Evolutionary conservation across 2,797 vertebrate species (phyloP).

Genomic region (Lepus oiostolus): DNA sequence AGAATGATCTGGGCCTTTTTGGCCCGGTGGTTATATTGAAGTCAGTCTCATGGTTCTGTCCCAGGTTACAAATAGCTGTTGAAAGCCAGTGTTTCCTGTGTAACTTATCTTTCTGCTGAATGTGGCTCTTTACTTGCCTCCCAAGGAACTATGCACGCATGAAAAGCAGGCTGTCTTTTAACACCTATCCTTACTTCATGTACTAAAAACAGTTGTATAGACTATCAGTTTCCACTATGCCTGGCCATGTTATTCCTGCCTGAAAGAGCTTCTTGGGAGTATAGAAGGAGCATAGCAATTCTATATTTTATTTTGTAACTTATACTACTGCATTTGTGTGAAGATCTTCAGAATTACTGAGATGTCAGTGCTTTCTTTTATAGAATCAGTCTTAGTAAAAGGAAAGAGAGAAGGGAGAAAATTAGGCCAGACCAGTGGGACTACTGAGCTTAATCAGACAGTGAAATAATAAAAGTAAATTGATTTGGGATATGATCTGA

Average conservation of each 20-base stretch:
- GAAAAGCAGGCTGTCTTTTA: background rate
- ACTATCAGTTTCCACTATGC: background rate
- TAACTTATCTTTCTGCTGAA: background rate
- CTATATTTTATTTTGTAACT: background rate
- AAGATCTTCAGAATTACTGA: background rate
- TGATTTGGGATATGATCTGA: background rate
- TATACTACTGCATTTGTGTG: background rate
- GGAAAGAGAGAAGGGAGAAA: conserved; percentile 6
- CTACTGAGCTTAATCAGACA: background rate
- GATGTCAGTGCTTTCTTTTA: background rate
- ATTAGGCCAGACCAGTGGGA: background rate
- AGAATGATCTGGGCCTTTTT: background rate
- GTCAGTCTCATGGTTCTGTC: background rate
- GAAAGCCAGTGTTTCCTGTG: background rate
- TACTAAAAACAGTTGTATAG: conserved; percentile 50
- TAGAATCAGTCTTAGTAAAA: background rate
- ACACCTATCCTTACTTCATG: background rate
- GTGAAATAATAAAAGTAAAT: background rate
- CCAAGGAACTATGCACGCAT: background rate
- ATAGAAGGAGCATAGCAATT: background rate
- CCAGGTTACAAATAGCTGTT: background rate
- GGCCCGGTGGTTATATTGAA: background rate
- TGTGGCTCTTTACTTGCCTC: background rate
- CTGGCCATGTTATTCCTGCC: background rate
- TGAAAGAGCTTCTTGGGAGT: background rate